Conservation (phyloP, 2,113 vertebrate genomes). For the Pagrus major region DNA sequence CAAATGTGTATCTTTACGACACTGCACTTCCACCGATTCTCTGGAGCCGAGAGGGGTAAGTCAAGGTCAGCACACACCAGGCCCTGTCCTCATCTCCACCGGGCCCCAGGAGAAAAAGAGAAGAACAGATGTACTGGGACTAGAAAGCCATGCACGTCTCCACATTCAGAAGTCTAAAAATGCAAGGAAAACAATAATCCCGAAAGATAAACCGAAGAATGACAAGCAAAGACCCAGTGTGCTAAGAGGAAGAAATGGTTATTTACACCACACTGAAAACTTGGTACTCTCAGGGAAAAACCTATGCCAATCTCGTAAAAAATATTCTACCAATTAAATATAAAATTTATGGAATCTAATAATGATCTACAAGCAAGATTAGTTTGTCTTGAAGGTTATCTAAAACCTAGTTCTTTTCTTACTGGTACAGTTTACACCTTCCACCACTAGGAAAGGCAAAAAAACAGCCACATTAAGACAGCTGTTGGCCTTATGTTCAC, state of each 20-base stretch:
- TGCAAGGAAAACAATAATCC: neutral
- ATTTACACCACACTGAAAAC: conserved; percentile 47
- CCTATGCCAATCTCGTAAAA: neutral
- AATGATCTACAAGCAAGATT: neutral
- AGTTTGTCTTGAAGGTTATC: neutral
- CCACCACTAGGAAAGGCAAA: neutral
- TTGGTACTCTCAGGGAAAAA: neutral
- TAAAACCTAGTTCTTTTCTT: neutral
- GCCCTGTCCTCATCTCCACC: conserved; percentile 33
- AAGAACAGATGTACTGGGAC: conserved; percentile 17
- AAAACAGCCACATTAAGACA: neutral
- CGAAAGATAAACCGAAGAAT: neutral
- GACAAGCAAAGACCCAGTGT: neutral
- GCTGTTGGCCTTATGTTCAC: conserved; percentile 1
- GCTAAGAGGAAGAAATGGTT: neutral
- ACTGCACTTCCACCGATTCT: conserved; percentile 26
- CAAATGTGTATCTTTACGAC: neutral
- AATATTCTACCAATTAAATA: neutral
- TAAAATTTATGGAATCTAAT: conserved; percentile 2
- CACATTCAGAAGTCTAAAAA: neutral
- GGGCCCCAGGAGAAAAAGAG: conserved; percentile 21
- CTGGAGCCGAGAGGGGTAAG: conserved; percentile 22
- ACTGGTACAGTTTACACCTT: conserved; percentile 40
- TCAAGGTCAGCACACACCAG: conserved; percentile 47
- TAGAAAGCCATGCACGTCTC: neutral